A percentile compares a stretch with the other conserved stretches of the same genome.
These are phyloP conservation scores for Myodes glareolus DNA, from an alignment of 2,113 vertebrate species.

Conservation along the genomic window DNA sequence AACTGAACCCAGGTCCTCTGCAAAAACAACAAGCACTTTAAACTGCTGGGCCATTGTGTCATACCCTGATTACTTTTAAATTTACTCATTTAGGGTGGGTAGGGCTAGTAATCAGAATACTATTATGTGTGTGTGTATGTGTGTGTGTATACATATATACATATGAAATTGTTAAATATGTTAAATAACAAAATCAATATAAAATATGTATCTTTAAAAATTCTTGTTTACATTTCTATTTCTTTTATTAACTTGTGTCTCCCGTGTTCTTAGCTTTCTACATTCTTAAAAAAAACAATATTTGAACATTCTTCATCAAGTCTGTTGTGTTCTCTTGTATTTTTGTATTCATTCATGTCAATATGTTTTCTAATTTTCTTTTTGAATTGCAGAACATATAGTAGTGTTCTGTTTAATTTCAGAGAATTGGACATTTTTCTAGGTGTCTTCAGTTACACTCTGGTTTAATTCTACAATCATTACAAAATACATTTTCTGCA, in stretches of 20 bases:
- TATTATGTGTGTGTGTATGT: too few species aligned
- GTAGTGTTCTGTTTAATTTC: neutral
- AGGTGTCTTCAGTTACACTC: neutral
- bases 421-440: neutral
- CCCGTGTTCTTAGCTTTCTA: neutral
- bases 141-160: neutral
- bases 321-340: neutral
- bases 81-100: neutral
- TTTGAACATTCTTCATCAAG: neutral
- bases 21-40: neutral
- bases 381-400: neutral
- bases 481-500: neutral
- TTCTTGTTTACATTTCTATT: neutral
- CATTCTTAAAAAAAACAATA: neutral
- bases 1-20: neutral
- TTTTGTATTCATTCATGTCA: neutral
- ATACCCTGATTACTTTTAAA: neutral
- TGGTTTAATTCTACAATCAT: neutral
- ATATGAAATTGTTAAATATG: neutral
- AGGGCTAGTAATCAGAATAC: neutral
- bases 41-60: neutral
- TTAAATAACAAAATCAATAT: neutral
- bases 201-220: neutral
- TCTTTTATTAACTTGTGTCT: neutral
- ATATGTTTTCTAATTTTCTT: neutral